Base-by-base conservation (phyloP, 2,888 invertebrate species). In the Diaprepes abbreviatus region DNA sequence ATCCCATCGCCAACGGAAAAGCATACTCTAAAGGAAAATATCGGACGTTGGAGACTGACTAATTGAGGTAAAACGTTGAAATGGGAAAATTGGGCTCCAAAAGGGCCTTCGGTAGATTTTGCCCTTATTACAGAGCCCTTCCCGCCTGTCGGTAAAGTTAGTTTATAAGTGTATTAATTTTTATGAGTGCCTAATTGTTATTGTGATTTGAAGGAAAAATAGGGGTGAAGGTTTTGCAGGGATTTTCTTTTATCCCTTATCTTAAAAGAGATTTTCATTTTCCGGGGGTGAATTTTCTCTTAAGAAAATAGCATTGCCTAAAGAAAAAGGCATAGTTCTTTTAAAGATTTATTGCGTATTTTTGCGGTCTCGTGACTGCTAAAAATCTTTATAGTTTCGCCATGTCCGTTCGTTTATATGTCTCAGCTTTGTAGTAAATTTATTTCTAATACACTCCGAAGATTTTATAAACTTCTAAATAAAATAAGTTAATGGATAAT, bases 31-130 rank as follows among this genome's bases (percentile, higher is more conserved):
- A 9, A 31, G 16, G 28, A 28, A 50, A 50, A 28, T 50, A 28
- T 12, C 12, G 28, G 48, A 7, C 16, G 14, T 9, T 50, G 28
- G 28, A 50, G 16, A 28, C 12, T 50, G 28, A 50, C 48, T 50
- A 50, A 50, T 50, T 50, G 48, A 28, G 48, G 48, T 50, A 50
- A 50, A 50, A 50, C 16, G 10, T 50, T 12, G 28, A 50, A 31
- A 28, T 7, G 48, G 28, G 28, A 50, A 50, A 28, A 28, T 48
- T 24, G 24, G 28, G 14, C 24, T 28, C 28, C 0, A 28, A 28
- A 28, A 50, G 48, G 48, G 28, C 28, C 16, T 0, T n/a, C n/a
- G n/a, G 7, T n/a, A 16, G 45, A 24, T 21, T 4, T 3, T 1
- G 45, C 24, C n/a, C 35, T 35, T n/a, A 35, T 35, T 35, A 35